phyloP scores from a whole-genome alignment of 1,140 invertebrate species.

The Dendrolimus punctatus region DNA sequence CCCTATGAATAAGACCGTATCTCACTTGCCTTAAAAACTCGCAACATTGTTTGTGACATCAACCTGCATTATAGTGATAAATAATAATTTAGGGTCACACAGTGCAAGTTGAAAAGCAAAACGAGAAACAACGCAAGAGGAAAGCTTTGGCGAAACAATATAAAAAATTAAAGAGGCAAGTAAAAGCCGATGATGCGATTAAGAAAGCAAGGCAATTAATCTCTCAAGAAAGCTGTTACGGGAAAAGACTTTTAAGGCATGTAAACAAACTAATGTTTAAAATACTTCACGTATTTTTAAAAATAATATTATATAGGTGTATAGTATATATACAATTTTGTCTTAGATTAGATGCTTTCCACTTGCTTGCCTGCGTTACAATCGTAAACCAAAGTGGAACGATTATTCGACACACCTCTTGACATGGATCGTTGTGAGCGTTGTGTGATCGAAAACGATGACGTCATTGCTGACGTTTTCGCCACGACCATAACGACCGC shows the following conservation, averaged over 20 bases:
- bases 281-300: too few relatives aligned
- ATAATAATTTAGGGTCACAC: conserved; percentile 21
- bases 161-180: conserved; percentile 13
- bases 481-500: too few relatives aligned
- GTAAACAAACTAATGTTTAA: neutral
- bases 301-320: neutral
- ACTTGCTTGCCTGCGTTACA: too few relatives aligned
- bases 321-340: too few relatives aligned
- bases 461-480: too few relatives aligned
- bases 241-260: conserved; percentile 34
- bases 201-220: conserved; percentile 25
- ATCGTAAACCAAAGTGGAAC: too few relatives aligned
- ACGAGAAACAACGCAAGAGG: conserved; percentile 20
- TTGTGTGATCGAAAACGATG: too few relatives aligned
- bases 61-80: conserved; percentile 6
- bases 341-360: too few relatives aligned
- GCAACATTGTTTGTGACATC: neutral
- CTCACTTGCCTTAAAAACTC: conserved; percentile 4
- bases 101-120: conserved; percentile 22
- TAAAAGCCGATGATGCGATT: conserved; percentile 16
- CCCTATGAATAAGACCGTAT: too few relatives aligned
- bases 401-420: too few relatives aligned
- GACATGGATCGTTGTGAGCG: too few relatives aligned
- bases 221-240: conserved; percentile 39
- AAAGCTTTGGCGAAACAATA: conserved; percentile 21